These are phyloP conservation scores for Phortica variegata DNA, from an alignment of 1,140 invertebrate genomes.

Conservation along the genomic window DNA sequence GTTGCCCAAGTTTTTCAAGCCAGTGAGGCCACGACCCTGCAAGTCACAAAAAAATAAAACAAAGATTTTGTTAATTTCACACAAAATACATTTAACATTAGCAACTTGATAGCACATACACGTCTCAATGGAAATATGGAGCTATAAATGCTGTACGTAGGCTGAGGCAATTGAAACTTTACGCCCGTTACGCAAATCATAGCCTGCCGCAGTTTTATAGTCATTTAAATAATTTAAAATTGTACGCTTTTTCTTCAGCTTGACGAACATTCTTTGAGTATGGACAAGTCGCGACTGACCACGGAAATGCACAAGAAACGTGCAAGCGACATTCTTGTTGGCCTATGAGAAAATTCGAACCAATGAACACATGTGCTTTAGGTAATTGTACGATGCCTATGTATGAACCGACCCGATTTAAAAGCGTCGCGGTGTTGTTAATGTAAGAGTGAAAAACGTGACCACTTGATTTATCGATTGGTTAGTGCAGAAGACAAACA, in stretches of 20 bases:
- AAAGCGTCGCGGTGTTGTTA: too few species aligned
- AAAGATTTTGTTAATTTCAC: background rate
- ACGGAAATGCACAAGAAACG: constrained; percentile 6
- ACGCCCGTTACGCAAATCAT: constrained; percentile 47
- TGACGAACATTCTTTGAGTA: constrained; percentile 38
- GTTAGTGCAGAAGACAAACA: constrained; percentile 16
- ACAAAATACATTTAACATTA: background rate
- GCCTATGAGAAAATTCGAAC: constrained; percentile 4
- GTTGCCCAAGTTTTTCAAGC: constrained; percentile 87
- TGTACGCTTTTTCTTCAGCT: constrained; percentile 18
- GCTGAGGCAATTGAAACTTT: constrained; percentile 35
- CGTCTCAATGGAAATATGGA: constrained; percentile 40
- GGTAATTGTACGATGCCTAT: too few species aligned
- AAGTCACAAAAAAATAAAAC: constrained; percentile 23
- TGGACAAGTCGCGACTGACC: constrained; percentile 30
- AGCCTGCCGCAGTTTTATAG: constrained; percentile 13
- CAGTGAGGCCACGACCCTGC: constrained; percentile 74
- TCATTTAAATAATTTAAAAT: constrained; percentile 18
- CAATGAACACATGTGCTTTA: constrained; percentile 1
- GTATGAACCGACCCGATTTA: too few species aligned
- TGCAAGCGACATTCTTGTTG: background rate
- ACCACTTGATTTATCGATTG: constrained; percentile 27
- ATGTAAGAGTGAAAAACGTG: too few species aligned
- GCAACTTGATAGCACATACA: constrained; percentile 12
- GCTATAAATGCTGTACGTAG: constrained; percentile 42